Conservation (phyloP, 2,888 invertebrate genomes). For the Cataglyphis altisquamis region DNA sequence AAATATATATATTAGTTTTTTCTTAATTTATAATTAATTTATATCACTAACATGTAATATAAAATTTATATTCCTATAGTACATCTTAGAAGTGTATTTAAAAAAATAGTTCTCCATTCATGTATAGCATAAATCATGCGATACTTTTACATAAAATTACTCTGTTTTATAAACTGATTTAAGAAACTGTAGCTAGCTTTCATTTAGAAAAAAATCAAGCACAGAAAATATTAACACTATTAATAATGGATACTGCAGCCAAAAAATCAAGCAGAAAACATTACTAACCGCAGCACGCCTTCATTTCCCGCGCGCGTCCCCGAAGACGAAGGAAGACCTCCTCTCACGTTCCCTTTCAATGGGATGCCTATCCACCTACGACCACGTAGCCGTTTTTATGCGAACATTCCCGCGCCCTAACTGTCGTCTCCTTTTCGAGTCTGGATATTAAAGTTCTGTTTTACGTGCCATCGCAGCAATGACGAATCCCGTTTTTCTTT, state of each 20-base stretch:
- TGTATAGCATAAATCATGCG: neutral
- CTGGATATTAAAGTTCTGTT: slow-evolving; percentile 75
- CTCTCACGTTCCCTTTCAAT: slow-evolving; percentile 55
- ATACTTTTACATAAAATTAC: neutral
- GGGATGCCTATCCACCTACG: slow-evolving; percentile 58
- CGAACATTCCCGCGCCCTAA: slow-evolving; percentile 57
- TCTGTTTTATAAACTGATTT: neutral
- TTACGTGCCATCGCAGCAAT: slow-evolving; percentile 63
- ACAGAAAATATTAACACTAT: too few relatives aligned
- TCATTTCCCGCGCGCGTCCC: slow-evolving; percentile 12
- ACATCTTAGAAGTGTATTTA: neutral
- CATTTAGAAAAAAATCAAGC: too few relatives aligned
- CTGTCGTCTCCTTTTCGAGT: slow-evolving; percentile 54
- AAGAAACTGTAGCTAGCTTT: neutral
- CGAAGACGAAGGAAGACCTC: slow-evolving; percentile 22
- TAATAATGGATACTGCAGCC: too few relatives aligned
- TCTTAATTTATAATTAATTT: neutral
- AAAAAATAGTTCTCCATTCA: neutral
- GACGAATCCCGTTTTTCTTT: slow-evolving; percentile 28
- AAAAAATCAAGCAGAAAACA: slow-evolving; percentile 2
- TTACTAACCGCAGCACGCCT: neutral
- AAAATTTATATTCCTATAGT: neutral
- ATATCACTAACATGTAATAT: neutral
- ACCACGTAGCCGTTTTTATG: slow-evolving; percentile 75
- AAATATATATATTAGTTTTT: neutral